Conservation (phyloP, 2,888 invertebrate genomes). For the Colostygia pectinataria region DNA sequence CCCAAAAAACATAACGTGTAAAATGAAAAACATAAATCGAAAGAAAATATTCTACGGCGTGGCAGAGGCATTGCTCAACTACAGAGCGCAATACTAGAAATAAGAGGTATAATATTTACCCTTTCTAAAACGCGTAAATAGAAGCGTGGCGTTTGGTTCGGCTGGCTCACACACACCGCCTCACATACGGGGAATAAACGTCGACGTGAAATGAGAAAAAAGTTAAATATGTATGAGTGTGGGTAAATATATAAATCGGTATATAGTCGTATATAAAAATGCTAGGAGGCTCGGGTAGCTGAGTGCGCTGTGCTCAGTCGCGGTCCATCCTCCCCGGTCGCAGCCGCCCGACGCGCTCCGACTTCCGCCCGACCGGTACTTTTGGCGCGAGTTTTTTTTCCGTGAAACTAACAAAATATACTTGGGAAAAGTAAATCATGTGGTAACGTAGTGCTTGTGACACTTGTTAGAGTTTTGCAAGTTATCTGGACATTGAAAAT, state of each 20-base stretch:
- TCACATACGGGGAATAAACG: conserved; percentile 78
- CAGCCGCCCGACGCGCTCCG: conserved; percentile 27
- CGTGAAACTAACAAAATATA: conserved; percentile 11
- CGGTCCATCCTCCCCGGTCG: conserved; percentile 53
- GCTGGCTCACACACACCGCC: conserved; percentile 64
- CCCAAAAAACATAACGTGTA: conserved; percentile 61
- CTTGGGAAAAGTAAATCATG: conserved; percentile 7
- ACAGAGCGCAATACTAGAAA: conserved; percentile 74
- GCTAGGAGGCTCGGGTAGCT: conserved; percentile 61
- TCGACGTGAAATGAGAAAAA: conserved; percentile 79
- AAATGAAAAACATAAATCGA: conserved; percentile 77
- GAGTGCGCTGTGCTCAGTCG: conserved; percentile 66
- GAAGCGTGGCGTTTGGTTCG: conserved; percentile 55
- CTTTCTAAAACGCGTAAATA: conserved; percentile 82
- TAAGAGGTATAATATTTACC: conserved; percentile 80
- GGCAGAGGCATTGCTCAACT: conserved; percentile 68
- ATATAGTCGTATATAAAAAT: conserved; percentile 78
- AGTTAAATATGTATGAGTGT: conserved; percentile 83
- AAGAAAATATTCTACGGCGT: conserved; percentile 71
- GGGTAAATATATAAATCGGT: conserved; percentile 83
- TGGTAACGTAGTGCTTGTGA: conserved; percentile 24
- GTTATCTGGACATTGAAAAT: conserved; percentile 29
- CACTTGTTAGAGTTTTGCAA: conserved; percentile 21
- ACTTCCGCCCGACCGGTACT: conserved; percentile 12
- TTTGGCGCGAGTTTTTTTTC: conserved; percentile 45